Evolutionary conservation across 2,113 vertebrate species (phyloP), one percentile per base, ranked within the genome.

Genomic region (Anas platyrhynchos): DNA sequence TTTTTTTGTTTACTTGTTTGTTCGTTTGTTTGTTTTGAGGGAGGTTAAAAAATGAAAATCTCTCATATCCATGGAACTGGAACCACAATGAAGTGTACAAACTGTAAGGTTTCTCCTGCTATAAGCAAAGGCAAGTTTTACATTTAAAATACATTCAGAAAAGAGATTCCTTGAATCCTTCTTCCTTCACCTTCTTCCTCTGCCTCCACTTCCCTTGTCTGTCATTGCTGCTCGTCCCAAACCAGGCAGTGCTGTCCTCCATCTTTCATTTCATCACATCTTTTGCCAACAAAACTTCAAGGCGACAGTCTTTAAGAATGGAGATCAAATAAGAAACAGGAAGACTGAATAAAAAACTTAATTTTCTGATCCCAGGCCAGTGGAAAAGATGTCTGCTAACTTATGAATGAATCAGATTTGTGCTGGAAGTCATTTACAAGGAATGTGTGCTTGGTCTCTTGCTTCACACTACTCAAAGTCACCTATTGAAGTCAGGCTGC

Each of bases 371-470:
- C 68, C 65, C n/a, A 36, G 26, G 74, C 78, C 73, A 87, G 55
- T 65, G 69, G 83, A 77, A 89, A 90, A 77, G 69, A 54, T 44
- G 46, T 15, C 26, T 81, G n/a, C 48, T 87, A 55, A 72, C 76
- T 95, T 59, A 25, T 84, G 89, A 94, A 73, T 69, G 54, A 94
- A 83, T 71, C 73, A 78, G 79, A 84, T 92, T 54, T 12, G 14
- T 31, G 54, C 86, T 87, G 89, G 79, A 88, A 94, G 31, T 31
- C 43, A 55, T 92, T 90, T 54, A 32, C 43, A 50, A 75, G n/a
- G 83, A 87, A 84, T 84, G 65, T 79, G 50, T 11, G 66, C 73
- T 61, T 36, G 52, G 44, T 66, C 56, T 89, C 56, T 56, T 16
- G 62, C 72, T 91, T 74, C 81, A 41, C 1, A 1, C 34, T 34